These are phyloP conservation scores for Enteromius viviparus DNA, from an alignment of 2,797 vertebrate genomes.

Conservation along the genomic window DNA sequence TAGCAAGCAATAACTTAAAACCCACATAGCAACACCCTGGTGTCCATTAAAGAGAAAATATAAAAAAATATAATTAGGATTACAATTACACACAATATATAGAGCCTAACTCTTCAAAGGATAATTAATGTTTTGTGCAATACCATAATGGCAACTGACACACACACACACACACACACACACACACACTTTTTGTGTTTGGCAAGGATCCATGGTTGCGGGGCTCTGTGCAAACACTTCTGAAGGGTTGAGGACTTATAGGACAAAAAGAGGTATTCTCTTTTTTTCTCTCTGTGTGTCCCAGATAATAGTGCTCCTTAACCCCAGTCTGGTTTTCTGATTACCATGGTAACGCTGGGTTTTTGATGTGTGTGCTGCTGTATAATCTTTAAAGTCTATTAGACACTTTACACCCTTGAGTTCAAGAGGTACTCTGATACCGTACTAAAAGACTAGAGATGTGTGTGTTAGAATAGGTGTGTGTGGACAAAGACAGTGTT, in stretches of 20 bases:
- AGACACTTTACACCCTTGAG: constrained; percentile 40
- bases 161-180: background rate
- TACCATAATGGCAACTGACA: background rate
- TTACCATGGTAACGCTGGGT: constrained; percentile 34
- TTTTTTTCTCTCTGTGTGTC: constrained; percentile 20
- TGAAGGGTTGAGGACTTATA: constrained; percentile 46
- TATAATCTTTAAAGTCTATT: constrained; percentile 50
- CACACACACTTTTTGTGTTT: constrained; percentile 4
- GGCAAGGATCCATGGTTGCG: constrained; percentile 47
- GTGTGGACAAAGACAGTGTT: background rate
- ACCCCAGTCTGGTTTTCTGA: constrained; percentile 35
- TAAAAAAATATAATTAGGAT: background rate
- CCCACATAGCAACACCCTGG: background rate
- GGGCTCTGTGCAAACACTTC: constrained; percentile 40
- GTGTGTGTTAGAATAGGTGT: constrained; percentile 7
- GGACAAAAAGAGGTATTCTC: constrained; percentile 40
- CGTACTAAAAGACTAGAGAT: constrained; percentile 25
- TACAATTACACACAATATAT: background rate
- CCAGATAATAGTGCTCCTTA: constrained; percentile 45
- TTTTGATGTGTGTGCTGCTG: constrained; percentile 29
- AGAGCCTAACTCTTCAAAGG: background rate
- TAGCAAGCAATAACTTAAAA: background rate
- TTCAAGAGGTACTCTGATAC: constrained; percentile 31
- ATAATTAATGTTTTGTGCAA: constrained; percentile 2
- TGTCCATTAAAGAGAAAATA: background rate